These are phyloP conservation scores for Caenorhabditis sp. DNA, from an alignment of 2,888 invertebrate genomes.

Conservation along the genomic window DNA sequence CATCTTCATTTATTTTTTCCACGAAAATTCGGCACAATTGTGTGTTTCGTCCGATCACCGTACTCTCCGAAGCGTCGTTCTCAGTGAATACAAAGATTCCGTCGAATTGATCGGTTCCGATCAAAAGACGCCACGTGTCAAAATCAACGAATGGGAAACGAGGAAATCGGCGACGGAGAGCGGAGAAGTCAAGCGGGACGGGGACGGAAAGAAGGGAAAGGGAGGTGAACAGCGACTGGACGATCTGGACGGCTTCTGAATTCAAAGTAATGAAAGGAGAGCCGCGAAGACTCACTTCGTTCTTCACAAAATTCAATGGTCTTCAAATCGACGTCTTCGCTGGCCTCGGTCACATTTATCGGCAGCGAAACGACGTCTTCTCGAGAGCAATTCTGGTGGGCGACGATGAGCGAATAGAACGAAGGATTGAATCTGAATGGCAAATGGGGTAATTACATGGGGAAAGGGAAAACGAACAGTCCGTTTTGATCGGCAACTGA, in stretches of 20 bases:
- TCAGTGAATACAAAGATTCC: slow-evolving; percentile 9
- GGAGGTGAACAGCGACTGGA: slow-evolving; percentile 20
- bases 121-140: slow-evolving; percentile 33
- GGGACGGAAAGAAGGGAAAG: not conserved
- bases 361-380: not conserved
- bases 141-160: slow-evolving; percentile 31
- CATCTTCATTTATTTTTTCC: not conserved
- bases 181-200: not conserved
- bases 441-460: not conserved
- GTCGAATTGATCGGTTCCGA: slow-evolving; percentile 24
- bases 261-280: not conserved
- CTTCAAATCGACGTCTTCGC: slow-evolving; percentile 28
- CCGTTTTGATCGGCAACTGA: not conserved
- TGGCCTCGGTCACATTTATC: not conserved
- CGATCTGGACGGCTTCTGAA: slow-evolving; percentile 22
- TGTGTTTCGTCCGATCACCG: not conserved
- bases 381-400: not conserved
- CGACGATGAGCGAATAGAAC: not conserved
- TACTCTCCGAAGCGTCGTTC: not conserved
- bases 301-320: slow-evolving; percentile 30
- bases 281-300: not conserved
- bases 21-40: slow-evolving; percentile 4
- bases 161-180: slow-evolving; percentile 31
- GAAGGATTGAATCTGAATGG: not conserved
- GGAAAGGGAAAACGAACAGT: slow-evolving; percentile 5